A percentile compares a stretch with the other conserved stretches of the same genome.
Conservation (phyloP, 2,797 vertebrate genomes). For the Lacerta agilis region DNA sequence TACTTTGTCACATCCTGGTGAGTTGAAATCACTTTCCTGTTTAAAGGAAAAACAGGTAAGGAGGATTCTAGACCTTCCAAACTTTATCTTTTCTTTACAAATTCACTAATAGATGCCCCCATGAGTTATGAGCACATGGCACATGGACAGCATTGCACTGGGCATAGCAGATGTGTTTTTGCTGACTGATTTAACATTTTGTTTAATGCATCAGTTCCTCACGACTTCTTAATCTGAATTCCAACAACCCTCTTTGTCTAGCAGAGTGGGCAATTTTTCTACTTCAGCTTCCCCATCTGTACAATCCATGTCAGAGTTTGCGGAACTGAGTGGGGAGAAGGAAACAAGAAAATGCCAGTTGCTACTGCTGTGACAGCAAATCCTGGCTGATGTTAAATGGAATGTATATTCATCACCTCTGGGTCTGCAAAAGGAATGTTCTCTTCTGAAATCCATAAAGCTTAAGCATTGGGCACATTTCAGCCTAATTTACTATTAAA, state of each 20-base stretch:
- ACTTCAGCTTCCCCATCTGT: not conserved
- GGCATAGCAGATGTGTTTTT: slow-evolving; percentile 35
- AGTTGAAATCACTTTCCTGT: slow-evolving; percentile 23
- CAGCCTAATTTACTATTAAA: not conserved
- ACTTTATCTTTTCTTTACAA: not conserved
- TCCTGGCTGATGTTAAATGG: slow-evolving; percentile 19
- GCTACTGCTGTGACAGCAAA: slow-evolving; percentile 3
- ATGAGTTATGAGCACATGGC: not conserved
- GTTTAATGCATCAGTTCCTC: slow-evolving; percentile 39
- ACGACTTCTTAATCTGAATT: slow-evolving; percentile 46
- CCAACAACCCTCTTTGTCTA: slow-evolving; percentile 21
- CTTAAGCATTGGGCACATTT: not conserved
- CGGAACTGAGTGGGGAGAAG: not conserved
- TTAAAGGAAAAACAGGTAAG: slow-evolving; percentile 26
- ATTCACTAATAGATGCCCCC: slow-evolving; percentile 20
- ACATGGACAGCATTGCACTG: slow-evolving; percentile 26
- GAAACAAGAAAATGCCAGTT: slow-evolving; percentile 17
- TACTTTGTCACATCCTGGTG: slow-evolving; percentile 19
- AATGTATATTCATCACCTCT: not conserved
- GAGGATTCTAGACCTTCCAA: not conserved
- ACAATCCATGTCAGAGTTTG: slow-evolving; percentile 16
- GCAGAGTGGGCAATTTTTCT: not conserved
- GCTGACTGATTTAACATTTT: slow-evolving; percentile 40
- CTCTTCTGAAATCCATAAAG: not conserved
- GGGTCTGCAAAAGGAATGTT: not conserved